Conservation (phyloP, 2,888 invertebrate genomes). For the Lasioglossum calceatum region DNA sequence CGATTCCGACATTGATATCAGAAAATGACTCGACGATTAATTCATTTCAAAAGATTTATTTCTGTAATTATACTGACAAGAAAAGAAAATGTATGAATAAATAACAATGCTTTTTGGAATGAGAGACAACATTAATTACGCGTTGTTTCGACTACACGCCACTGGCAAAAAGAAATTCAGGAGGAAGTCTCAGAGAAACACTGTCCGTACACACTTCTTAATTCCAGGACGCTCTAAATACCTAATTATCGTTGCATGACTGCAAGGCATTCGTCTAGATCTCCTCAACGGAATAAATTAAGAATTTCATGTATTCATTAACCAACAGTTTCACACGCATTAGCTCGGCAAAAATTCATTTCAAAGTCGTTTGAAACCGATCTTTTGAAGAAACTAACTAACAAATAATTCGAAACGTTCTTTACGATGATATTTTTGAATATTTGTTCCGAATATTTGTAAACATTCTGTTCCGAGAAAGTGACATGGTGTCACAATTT, state of each 20-base stretch:
- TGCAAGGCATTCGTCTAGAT: constrained; percentile 35
- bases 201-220: constrained; percentile 65
- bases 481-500: background rate
- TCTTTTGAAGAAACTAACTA: too few species aligned
- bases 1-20: too few species aligned
- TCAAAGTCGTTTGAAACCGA: background rate
- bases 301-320: background rate
- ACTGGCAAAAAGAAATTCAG: constrained; percentile 35
- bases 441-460: background rate
- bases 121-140: background rate
- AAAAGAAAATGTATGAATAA: background rate
- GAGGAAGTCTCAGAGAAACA: constrained; percentile 57
- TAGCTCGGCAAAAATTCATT: background rate
- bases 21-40: background rate
- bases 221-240: constrained; percentile 78
- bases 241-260: constrained; percentile 79
- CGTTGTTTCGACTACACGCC: background rate
- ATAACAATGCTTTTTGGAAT: background rate
- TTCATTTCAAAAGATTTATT: background rate
- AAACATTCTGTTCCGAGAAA: background rate
- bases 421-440: background rate
- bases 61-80: background rate
- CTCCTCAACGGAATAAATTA: background rate
- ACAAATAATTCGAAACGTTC: background rate
- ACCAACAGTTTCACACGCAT: background rate